These are phyloP conservation scores for Mesochorus sp. DNA, from an alignment of 2,888 invertebrate genomes.

Conservation along the genomic window DNA sequence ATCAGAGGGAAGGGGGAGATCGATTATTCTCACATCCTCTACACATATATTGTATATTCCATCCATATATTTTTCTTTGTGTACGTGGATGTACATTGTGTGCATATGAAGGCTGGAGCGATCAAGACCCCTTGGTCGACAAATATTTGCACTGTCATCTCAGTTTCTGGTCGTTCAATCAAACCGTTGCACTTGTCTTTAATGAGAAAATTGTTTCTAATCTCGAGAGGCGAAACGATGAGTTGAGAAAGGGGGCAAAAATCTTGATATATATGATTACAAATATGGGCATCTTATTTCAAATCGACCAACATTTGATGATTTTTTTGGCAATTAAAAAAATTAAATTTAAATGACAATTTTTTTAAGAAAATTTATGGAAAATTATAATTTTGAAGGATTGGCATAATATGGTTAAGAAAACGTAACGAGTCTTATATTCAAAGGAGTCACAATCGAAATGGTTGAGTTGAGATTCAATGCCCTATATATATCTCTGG, in stretches of 20 bases:
- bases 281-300: no score
- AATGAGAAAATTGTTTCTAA: constrained; percentile 43
- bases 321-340: no score
- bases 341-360: no score
- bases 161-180: constrained; percentile 28
- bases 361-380: no score
- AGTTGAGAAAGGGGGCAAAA: background rate
- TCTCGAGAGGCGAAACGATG: background rate
- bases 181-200: constrained; percentile 16
- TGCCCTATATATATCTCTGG: background rate
- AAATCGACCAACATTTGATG: no score
- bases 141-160: constrained; percentile 37
- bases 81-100: background rate
- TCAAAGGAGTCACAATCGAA: background rate
- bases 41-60: no score
- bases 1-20: no score
- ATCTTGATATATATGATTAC: background rate
- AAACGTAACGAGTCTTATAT: no score
- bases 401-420: no score
- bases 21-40: background rate
- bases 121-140: background rate
- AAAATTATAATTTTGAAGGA: no score
- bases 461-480: background rate
- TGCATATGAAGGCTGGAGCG: background rate
- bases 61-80: no score